phyloP scores from a whole-genome alignment of 1,140 invertebrate genomes.

The Drosophila ohnishii region DNA sequence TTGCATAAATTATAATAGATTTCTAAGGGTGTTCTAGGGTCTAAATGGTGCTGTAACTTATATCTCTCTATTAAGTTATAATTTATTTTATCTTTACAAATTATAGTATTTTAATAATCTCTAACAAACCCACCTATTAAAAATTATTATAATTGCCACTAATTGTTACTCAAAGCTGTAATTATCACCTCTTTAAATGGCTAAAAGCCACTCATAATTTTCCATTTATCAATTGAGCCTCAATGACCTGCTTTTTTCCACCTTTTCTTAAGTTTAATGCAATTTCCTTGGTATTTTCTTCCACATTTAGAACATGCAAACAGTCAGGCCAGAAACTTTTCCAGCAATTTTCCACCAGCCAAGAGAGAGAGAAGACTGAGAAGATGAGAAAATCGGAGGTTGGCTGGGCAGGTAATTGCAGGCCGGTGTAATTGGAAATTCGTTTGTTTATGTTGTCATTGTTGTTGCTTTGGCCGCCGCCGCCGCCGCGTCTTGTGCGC shows the following conservation, averaged over 20 bases:
- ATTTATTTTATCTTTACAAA: background rate
- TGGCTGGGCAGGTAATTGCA: conserved; percentile 60
- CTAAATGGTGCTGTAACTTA: background rate
- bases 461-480: conserved; percentile 58
- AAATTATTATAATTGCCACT: conserved; percentile 4
- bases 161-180: background rate
- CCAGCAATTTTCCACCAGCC: conserved; percentile 59
- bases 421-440: conserved; percentile 74
- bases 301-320: conserved; percentile 68
- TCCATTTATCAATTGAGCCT: conserved; percentile 10
- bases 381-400: conserved; percentile 10
- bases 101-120: background rate
- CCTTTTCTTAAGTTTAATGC: background rate
- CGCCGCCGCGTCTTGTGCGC: conserved; percentile 42
- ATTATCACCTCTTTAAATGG: conserved; percentile 13
- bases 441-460: conserved; percentile 81
- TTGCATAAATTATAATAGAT: conserved; percentile 16
- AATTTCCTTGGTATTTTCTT: conserved; percentile 64
- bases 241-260: conserved; percentile 1
- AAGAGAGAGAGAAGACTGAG: background rate
- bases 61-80: background rate
- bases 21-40: background rate
- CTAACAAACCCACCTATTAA: background rate
- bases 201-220: background rate
- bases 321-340: conserved; percentile 43